Percentiles rank a stretch among this genome's conserved stretches.
Conservation (phyloP, 1,140 invertebrate genomes). For the Drosophila athabasca region DNA sequence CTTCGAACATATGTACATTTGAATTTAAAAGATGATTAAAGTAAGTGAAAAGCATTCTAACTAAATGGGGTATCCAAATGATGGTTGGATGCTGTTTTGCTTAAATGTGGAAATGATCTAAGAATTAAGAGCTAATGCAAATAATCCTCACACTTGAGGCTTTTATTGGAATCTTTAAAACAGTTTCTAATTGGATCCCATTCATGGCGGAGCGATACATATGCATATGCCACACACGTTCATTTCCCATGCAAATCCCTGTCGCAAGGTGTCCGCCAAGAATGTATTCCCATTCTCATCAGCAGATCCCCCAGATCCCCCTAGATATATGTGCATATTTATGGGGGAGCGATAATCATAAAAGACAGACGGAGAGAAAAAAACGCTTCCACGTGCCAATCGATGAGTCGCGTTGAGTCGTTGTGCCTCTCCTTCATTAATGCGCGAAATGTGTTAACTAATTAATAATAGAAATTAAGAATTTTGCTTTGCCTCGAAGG, state of each 20-base stretch:
- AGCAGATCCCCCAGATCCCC: not conserved
- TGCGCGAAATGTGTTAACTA: conserved; percentile 71
- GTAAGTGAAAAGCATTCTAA: too few relatives aligned
- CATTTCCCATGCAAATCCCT: conserved; percentile 42
- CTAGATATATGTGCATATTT: conserved; percentile 64
- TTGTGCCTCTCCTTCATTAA: conserved; percentile 44
- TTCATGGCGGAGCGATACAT: not conserved
- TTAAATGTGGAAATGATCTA: too few relatives aligned
- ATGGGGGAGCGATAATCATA: conserved; percentile 42
- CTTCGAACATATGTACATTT: too few relatives aligned
- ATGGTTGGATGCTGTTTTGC: too few relatives aligned
- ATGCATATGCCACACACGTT: conserved; percentile 24
- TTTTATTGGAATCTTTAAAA: not conserved
- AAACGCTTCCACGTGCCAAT: conserved; percentile 65
- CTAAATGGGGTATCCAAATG: too few relatives aligned
- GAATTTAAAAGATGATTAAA: too few relatives aligned
- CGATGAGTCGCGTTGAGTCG: conserved; percentile 53
- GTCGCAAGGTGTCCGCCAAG: conserved; percentile 39
- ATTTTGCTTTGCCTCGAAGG: conserved; percentile 13
- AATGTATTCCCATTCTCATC: conserved; percentile 41
- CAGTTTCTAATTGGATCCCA: conserved; percentile 27
- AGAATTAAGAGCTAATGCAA: too few relatives aligned
- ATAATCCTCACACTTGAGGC: too few relatives aligned
- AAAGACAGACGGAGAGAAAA: not conserved
- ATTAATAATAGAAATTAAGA: conserved; percentile 74